A percentile compares a stretch with the other conserved stretches of the same genome.
Evolutionary conservation across 2,888 invertebrate species (phyloP).

Genomic region (Erebia aethiops): DNA sequence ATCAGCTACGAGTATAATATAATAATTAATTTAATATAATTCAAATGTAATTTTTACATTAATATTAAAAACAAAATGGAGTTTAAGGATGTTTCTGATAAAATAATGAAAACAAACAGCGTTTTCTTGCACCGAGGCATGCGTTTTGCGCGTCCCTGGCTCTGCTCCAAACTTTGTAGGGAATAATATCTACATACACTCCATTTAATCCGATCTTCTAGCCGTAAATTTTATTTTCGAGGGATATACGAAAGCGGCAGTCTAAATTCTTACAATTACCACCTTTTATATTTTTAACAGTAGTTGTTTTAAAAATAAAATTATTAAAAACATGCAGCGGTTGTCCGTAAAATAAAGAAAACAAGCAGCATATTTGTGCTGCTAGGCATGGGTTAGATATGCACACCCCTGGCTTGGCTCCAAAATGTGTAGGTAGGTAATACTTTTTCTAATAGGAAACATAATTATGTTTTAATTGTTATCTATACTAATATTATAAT

Average conservation of each 20-base stretch:
- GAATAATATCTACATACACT: slow-evolving; percentile 13
- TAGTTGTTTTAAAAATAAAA: too few relatives aligned
- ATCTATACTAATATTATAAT: too few relatives aligned
- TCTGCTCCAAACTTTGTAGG: slow-evolving; percentile 6
- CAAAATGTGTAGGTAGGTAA: background rate
- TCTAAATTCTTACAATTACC: slow-evolving; percentile 5
- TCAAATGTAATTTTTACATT: too few relatives aligned
- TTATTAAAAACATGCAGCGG: too few relatives aligned
- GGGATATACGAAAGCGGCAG: slow-evolving; percentile 3
- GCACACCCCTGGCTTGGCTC: background rate
- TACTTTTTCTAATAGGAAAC: background rate
- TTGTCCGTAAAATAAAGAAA: background rate
- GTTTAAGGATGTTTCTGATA: background rate
- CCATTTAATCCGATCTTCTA: slow-evolving; percentile 18
- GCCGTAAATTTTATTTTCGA: slow-evolving; percentile 16
- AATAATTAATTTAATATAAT: too few relatives aligned
- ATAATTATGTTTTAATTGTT: too few relatives aligned
- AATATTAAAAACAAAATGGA: background rate
- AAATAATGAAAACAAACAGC: slow-evolving; percentile 19
- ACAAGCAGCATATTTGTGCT: background rate
- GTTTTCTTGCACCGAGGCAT: background rate
- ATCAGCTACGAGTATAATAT: too few relatives aligned
- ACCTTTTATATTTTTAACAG: background rate
- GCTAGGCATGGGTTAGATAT: background rate
- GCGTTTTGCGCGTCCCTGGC: slow-evolving; percentile 5